These are phyloP conservation scores for Babyrousa celebensis DNA, from an alignment of 2,797 vertebrate genomes.

Conservation along the genomic window DNA sequence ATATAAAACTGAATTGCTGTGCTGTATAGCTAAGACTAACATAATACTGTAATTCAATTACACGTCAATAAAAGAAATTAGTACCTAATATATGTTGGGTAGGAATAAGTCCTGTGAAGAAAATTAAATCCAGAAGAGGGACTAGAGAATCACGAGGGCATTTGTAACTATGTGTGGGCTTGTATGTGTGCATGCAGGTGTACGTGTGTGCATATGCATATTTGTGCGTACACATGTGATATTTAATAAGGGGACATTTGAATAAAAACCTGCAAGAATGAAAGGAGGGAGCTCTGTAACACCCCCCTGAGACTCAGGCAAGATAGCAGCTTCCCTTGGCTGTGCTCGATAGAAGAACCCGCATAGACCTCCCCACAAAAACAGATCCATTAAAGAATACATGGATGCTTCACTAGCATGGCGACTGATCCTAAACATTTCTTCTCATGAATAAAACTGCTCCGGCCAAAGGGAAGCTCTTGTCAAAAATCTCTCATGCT, in stretches of 20 bases:
- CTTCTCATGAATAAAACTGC: background rate
- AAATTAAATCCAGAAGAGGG: background rate
- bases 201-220: background rate
- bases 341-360: background rate
- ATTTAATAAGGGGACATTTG: background rate
- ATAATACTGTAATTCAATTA: too few relatives aligned
- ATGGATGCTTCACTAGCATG: background rate
- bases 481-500: background rate
- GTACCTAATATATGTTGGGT: background rate
- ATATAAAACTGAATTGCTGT: too few relatives aligned
- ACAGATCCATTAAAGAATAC: background rate
- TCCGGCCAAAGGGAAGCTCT: background rate
- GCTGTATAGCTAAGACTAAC: too few relatives aligned
- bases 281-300: background rate
- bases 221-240: background rate
- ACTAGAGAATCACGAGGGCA: background rate
- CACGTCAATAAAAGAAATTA: background rate
- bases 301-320: background rate
- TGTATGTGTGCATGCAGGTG: background rate
- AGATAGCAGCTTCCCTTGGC: background rate
- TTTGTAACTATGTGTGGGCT: background rate
- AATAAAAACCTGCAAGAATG: background rate
- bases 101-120: background rate
- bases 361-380: background rate
- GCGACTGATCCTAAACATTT: background rate